Conservation (phyloP, 2,888 invertebrate genomes). For the Athrips mouffetella region DNA sequence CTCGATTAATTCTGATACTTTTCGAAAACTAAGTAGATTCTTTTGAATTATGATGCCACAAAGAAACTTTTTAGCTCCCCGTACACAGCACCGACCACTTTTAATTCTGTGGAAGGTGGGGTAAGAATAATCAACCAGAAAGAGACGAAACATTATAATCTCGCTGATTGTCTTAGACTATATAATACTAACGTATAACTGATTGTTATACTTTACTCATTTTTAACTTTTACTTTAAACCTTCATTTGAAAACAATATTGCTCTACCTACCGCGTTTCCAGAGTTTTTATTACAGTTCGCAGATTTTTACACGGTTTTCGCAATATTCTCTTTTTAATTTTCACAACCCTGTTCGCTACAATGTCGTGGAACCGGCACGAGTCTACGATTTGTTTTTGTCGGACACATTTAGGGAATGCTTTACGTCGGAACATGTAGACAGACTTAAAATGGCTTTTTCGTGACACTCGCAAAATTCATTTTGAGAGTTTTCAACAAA, state of each 20-base stretch:
- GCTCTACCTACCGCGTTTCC: conserved; percentile 23
- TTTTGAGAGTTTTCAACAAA: conserved; percentile 25
- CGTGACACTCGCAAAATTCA: conserved; percentile 36
- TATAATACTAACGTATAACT: too few relatives aligned
- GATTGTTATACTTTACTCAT: neutral
- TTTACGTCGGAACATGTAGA: conserved; percentile 32
- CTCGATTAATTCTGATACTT: conserved; percentile 46
- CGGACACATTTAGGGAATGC: conserved; percentile 40
- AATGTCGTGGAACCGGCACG: conserved; percentile 30
- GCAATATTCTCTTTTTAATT: conserved; percentile 7
- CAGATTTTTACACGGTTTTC: conserved; percentile 5
- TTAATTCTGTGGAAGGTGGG: too few relatives aligned
- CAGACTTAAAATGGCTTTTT: conserved; percentile 37
- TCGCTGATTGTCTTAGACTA: neutral
- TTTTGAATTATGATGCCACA: neutral
- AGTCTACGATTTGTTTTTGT: conserved; percentile 41
- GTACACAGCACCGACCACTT: too few relatives aligned
- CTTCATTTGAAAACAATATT: conserved; percentile 7
- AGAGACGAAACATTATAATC: neutral
- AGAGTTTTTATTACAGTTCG: conserved; percentile 23
- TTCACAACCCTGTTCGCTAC: conserved; percentile 7
- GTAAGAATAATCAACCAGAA: neutral
- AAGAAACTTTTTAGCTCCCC: too few relatives aligned
- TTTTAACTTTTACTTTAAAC: conserved; percentile 10
- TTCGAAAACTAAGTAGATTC: conserved; percentile 17